Evolutionary conservation across 2,797 vertebrate species (phyloP).

Genomic region (Mallotus villosus): DNA sequence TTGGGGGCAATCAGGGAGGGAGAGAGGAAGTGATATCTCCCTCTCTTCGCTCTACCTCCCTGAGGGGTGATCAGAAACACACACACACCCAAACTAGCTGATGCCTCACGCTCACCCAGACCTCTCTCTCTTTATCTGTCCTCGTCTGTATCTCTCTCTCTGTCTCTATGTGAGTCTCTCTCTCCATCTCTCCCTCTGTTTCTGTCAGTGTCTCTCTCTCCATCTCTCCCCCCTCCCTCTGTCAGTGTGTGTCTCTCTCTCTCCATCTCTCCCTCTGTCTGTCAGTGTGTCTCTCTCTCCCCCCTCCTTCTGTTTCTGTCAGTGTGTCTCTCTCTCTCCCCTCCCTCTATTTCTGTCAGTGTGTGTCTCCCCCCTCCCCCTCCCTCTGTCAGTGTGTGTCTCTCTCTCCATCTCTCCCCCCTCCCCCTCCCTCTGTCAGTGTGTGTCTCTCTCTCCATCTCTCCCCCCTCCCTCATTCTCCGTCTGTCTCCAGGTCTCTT

Average conservation of each 20-base stretch:
- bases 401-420: constrained; percentile 4
- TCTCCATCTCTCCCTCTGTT: background rate
- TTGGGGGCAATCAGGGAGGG: constrained; percentile 50
- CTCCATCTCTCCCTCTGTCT: background rate
- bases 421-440: background rate
- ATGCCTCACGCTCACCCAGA: constrained; percentile 53
- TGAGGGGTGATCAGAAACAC: constrained; percentile 47
- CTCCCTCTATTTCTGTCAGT: background rate
- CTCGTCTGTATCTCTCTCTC: constrained; percentile 16
- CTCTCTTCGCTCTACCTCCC: constrained; percentile 11
- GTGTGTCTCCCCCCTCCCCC: background rate
- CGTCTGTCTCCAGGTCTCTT: constrained; percentile 12
- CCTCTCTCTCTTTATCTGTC: constrained; percentile 1
- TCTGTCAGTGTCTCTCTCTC: background rate
- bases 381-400: background rate
- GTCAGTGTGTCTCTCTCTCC: background rate
- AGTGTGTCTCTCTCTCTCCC: too few relatives aligned
- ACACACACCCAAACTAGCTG: constrained; percentile 56
- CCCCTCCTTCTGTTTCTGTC: background rate
- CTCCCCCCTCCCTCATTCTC: background rate
- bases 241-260: constrained; percentile 38
- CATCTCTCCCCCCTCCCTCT: background rate
- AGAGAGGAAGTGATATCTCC: constrained; percentile 59
- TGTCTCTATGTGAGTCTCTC: constrained; percentile 5
- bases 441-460: background rate